Base-by-base conservation (phyloP, 2,113 vertebrate genomes). In the Puntigrus tetrazona region DNA sequence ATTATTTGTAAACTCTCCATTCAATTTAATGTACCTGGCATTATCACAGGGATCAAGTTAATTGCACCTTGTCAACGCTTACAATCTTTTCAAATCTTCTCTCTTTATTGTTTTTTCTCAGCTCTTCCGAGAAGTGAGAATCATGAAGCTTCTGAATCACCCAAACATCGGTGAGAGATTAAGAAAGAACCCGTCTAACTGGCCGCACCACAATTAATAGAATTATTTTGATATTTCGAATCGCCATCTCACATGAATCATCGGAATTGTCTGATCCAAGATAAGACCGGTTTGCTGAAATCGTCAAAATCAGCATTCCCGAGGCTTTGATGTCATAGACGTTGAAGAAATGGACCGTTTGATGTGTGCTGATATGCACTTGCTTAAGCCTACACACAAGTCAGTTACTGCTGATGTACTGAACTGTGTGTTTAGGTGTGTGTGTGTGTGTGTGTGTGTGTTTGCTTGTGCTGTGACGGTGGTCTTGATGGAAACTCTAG, bases 101-200 rank as follows among this genome's bases (percentile, higher is more conserved):
- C 74, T 59, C 34, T 79, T 61, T 88, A 14, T 61, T 86, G 81
- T 86, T 85, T 84, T 87, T 77, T 57, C 82, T 52, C 91, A 98
- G 97, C 95, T 98, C 13, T 98, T 97, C 91, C 94, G 97, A 50
- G 97, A 98, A 93, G 97, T 98, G 87, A 94, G 97, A 90, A 98
- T 98, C 90, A 98, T 98, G 97, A 98, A 98, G 93, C 92, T 97
- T 89, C 90, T 98, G 91, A 98, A 97, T 93, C 97, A 98, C 88
- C 97, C 97, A 84, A 98, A 98, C 92, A 98, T 98, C 93, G 97
- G 97, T 98, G 91, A 98, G 95, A 89, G 57, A 78, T 14, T n/a
- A 38, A 16, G 25, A 63, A 36, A 29, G 7, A 57, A 27, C 14
- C 10, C 1, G 2, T 11, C 47, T 52, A 18, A 79, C 16, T 20